Percentiles rank a stretch among this genome's conserved stretches.
phyloP scores from a whole-genome alignment of 2,888 invertebrate species.

The Oscheius onirici region DNA sequence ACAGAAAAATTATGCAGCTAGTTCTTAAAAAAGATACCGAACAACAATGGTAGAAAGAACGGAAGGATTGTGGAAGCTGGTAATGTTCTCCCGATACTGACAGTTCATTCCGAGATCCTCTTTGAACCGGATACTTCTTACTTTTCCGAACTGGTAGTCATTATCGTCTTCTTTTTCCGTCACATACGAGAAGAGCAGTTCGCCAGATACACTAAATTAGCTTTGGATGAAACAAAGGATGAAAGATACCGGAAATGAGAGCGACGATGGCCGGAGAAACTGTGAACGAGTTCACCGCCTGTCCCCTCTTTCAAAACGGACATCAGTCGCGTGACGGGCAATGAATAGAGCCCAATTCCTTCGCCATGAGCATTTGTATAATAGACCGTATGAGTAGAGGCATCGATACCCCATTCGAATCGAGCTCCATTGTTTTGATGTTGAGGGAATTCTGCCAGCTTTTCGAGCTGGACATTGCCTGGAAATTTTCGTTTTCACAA shows the following conservation, averaged over 20 bases:
- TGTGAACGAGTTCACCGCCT: not conserved
- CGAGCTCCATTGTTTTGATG: slow-evolving; percentile 3
- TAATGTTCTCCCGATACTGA: not conserved
- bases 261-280: not conserved
- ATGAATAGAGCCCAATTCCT: not conserved
- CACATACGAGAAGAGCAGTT: not conserved
- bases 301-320: slow-evolving; percentile 4
- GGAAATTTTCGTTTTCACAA: no score
- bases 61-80: not conserved
- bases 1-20: no score
- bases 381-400: slow-evolving; percentile 12
- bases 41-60: slow-evolving; percentile 7
- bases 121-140: not conserved
- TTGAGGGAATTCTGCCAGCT: not conserved
- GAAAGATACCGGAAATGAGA: slow-evolving; percentile 15
- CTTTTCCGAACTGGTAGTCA: not conserved
- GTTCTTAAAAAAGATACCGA: not conserved
- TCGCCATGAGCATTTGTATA: not conserved
- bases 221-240: no score
- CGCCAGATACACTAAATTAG: not conserved
- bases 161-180: not conserved
- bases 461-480: not conserved
- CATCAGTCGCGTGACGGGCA: not conserved
- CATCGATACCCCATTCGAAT: slow-evolving; percentile 7
- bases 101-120: slow-evolving; percentile 7